A percentile compares a stretch with the other conserved stretches of the same genome.
Evolutionary conservation across 2,888 invertebrate species (phyloP).

Genomic region (Toxonevra muliebris): DNA sequence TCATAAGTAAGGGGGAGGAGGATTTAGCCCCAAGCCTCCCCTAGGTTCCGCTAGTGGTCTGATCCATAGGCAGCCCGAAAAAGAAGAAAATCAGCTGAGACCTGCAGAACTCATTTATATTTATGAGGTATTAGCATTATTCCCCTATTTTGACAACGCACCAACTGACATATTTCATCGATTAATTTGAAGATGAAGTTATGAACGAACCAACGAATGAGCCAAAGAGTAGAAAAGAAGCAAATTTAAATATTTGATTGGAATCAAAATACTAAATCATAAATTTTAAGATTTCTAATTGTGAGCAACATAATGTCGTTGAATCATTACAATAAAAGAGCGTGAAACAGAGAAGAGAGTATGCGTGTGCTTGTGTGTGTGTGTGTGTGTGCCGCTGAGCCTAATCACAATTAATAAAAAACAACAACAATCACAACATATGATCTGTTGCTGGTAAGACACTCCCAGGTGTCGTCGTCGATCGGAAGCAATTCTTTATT

Average conservation of each 20-base stretch:
- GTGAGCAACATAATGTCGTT: too few species aligned
- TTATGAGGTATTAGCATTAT: slow-evolving; percentile 53
- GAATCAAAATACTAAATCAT: slow-evolving; percentile 31
- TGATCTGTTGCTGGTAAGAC: too few species aligned
- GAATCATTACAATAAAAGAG: too few species aligned
- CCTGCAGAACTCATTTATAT: slow-evolving; percentile 28
- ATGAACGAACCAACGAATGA: slow-evolving; percentile 11
- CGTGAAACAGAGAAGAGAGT: too few species aligned
- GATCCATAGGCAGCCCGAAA: background rate
- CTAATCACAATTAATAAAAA: too few species aligned
- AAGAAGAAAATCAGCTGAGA: background rate
- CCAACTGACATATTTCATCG: slow-evolving; percentile 55
- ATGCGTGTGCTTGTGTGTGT: too few species aligned
- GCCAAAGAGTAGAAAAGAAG: background rate
- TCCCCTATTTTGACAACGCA: slow-evolving; percentile 58
- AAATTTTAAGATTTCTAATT: slow-evolving; percentile 21
- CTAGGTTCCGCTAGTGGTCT: background rate
- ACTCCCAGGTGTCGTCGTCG: too few species aligned
- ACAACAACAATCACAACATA: too few species aligned
- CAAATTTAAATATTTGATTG: slow-evolving; percentile 35
- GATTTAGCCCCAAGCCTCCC: background rate
- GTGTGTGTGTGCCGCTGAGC: too few species aligned
- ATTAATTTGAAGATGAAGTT: slow-evolving; percentile 47
- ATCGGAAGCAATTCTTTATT: slow-evolving; percentile 10
- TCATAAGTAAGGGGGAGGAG: too few species aligned